phyloP scores from a whole-genome alignment of 2,113 vertebrate genomes.

The Vulpes lagopus region DNA sequence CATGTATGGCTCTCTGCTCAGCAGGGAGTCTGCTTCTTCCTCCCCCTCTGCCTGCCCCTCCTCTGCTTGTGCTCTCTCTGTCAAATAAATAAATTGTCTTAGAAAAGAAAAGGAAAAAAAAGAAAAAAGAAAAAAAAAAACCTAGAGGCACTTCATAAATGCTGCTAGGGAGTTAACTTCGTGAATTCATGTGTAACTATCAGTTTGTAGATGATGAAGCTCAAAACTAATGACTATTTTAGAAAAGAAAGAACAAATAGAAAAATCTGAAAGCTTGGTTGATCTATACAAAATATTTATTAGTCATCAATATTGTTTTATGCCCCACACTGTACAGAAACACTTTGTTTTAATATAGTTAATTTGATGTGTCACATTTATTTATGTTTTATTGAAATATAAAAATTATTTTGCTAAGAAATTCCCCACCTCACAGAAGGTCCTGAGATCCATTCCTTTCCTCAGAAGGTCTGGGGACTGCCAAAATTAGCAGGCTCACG shows the following conservation, averaged over 20 bases:
- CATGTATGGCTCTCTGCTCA: too few species aligned
- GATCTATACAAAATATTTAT: background rate
- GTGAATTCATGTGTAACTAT: background rate
- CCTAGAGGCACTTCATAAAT: background rate
- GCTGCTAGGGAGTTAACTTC: background rate
- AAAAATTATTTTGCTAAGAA: slow-evolving; percentile 53
- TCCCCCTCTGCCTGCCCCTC: too few species aligned
- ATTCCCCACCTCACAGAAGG: background rate
- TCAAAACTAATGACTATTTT: background rate
- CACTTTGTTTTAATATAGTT: slow-evolving; percentile 28
- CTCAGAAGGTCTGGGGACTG: background rate
- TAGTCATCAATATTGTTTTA: slow-evolving; percentile 1
- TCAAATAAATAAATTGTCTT: too few species aligned
- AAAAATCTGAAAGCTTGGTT: background rate
- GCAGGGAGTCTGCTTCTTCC: too few species aligned
- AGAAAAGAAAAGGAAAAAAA: too few species aligned
- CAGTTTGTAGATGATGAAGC: background rate
- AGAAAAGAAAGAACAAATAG: background rate
- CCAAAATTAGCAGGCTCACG: background rate
- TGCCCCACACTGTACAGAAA: background rate
- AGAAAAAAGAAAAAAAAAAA: background rate
- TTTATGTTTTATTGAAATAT: slow-evolving; percentile 41
- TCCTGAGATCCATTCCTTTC: background rate
- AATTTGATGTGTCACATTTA: background rate
- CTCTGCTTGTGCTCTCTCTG: too few species aligned